A percentile compares a stretch with the other conserved stretches of the same genome.
Conservation (phyloP, 2,797 vertebrate species). For the Alca torda region DNA sequence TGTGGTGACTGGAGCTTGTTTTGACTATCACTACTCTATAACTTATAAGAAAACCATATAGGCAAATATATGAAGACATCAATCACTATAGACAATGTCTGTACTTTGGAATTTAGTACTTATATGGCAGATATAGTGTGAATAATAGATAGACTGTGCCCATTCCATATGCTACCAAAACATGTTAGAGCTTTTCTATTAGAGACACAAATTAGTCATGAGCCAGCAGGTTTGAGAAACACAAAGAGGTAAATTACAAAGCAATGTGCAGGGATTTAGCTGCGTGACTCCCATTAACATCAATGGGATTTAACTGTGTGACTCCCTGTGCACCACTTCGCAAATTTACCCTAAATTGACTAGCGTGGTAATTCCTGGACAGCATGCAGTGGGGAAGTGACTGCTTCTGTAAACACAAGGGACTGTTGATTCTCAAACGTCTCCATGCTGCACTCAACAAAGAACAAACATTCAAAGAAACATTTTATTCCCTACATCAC, state of each 20-base stretch:
- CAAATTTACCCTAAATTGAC: constrained; percentile 59
- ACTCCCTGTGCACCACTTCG: constrained; percentile 49
- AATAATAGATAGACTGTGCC: not conserved
- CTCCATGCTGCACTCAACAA: constrained; percentile 24
- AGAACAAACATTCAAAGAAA: constrained; percentile 51
- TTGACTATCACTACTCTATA: not conserved
- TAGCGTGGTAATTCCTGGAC: constrained; percentile 60
- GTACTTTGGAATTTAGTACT: not conserved
- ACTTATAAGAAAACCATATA: not conserved
- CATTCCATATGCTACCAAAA: not conserved
- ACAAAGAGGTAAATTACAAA: constrained; percentile 68
- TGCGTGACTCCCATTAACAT: constrained; percentile 60
- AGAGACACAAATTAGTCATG: constrained; percentile 58
- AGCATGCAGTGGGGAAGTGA: constrained; percentile 46
- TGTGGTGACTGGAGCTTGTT: not conserved
- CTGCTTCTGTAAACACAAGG: constrained; percentile 58
- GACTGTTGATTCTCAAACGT: constrained; percentile 25
- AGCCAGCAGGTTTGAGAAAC: constrained; percentile 56
- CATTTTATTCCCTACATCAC: constrained; percentile 35
- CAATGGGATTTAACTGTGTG: constrained; percentile 59
- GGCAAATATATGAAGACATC: not conserved
- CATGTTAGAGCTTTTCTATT: not conserved
- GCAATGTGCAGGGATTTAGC: constrained; percentile 57
- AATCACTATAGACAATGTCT: not conserved
- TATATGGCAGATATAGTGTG: not conserved